Conservation (phyloP, 2,113 vertebrate genomes). For the Chauna torquata region DNA sequence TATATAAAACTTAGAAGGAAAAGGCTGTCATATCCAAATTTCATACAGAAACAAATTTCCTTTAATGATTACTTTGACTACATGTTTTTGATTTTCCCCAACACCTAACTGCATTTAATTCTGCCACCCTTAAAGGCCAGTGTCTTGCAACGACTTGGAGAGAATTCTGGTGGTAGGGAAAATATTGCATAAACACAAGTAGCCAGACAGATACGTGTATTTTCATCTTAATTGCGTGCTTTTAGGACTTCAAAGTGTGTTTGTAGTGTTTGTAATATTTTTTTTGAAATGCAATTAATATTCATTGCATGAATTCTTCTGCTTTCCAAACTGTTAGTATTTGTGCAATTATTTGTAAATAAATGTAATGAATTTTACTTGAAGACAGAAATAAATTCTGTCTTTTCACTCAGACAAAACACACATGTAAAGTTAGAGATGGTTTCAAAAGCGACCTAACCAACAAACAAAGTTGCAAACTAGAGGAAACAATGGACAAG, state of each 20-base stretch:
- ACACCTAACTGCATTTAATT: background rate
- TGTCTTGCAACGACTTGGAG: background rate
- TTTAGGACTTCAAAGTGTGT: background rate
- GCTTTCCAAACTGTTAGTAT: background rate
- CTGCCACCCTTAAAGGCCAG: background rate
- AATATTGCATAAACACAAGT: background rate
- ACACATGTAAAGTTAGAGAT: background rate
- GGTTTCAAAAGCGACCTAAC: background rate
- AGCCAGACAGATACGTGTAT: background rate
- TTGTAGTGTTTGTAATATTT: background rate
- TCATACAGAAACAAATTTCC: background rate
- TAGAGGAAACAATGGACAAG: background rate
- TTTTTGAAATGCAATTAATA: background rate
- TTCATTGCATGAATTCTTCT: background rate
- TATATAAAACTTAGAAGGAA: background rate
- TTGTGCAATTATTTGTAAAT: background rate
- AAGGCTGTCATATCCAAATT: background rate
- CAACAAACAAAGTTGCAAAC: background rate
- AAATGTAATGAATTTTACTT: background rate
- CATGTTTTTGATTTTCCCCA: background rate
- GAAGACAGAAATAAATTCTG: background rate
- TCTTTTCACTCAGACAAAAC: background rate
- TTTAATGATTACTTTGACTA: background rate
- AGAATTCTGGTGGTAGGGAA: background rate
- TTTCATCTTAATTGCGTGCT: background rate